These are phyloP conservation scores for Eretmocerus hayati DNA, from an alignment of 2,888 invertebrate species.

Conservation along the genomic window DNA sequence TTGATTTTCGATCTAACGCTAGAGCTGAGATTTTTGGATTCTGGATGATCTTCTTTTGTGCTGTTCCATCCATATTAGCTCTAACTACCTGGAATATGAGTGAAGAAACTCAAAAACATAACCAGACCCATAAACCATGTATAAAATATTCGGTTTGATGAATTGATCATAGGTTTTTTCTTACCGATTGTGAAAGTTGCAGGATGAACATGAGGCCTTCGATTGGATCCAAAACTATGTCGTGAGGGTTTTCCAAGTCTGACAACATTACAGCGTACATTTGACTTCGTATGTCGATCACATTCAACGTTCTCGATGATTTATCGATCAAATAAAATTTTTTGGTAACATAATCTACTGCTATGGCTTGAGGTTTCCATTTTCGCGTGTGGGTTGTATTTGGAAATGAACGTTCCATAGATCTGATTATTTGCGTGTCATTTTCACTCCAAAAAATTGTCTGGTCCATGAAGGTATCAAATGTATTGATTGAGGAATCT, in stretches of 20 bases:
- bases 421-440: background rate
- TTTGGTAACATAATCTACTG: constrained; percentile 7
- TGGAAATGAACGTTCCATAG: background rate
- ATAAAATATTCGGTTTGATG: background rate
- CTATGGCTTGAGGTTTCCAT: constrained; percentile 6
- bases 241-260: constrained; percentile 1
- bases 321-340: constrained; percentile 11
- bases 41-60: background rate
- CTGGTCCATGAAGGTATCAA: constrained; percentile 3
- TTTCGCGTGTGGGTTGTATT: background rate
- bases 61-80: constrained; percentile 10
- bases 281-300: constrained; percentile 1
- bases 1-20: constrained; percentile 5
- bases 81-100: constrained; percentile 5
- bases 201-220: constrained; percentile 10
- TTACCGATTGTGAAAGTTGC: constrained; percentile 2
- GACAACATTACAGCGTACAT: constrained; percentile 1
- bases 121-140: no score
- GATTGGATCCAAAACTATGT: constrained; percentile 4
- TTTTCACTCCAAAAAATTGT: constrained; percentile 6
- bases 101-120: no score
- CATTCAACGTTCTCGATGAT: constrained; percentile 1
- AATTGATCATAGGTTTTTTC: background rate
- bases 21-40: constrained; percentile 1
- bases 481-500: background rate